phyloP scores from a whole-genome alignment of 2,797 vertebrate species.

The Enteromius anoplus region DNA sequence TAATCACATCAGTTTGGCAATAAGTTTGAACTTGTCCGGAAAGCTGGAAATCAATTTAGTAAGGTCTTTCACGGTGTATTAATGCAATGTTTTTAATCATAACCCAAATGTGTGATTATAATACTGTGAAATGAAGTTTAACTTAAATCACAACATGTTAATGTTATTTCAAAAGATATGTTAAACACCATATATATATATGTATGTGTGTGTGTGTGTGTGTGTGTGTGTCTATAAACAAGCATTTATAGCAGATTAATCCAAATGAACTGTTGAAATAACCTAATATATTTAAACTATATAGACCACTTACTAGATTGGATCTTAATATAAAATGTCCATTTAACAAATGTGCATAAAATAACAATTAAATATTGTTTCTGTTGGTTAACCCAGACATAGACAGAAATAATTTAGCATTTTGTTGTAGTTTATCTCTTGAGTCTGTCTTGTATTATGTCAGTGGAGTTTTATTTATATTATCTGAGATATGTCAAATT shows the following conservation, averaged over 20 bases:
- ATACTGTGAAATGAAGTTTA: not conserved
- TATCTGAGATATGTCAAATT: not conserved
- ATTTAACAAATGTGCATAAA: not conserved
- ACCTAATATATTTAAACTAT: not conserved
- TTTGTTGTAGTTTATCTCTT: not conserved
- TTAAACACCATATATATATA: not conserved
- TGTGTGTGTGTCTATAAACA: not conserved
- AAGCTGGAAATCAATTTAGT: not conserved
- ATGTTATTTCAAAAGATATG: not conserved
- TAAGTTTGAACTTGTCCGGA: not conserved
- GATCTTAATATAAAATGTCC: not conserved
- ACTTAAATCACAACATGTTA: not conserved
- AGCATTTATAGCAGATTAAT: not conserved
- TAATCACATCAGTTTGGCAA: conserved; percentile 5
- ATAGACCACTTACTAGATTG: not conserved
- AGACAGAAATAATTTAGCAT: not conserved
- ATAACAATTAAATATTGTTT: not conserved
- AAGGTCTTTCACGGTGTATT: not conserved
- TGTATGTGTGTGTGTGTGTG: too few species aligned
- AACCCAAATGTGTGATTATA: not conserved
- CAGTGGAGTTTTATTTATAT: conserved; percentile 1
- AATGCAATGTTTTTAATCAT: not conserved
- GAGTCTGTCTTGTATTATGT: conserved; percentile 2
- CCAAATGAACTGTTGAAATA: not conserved
- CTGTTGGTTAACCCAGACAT: not conserved